Conservation (phyloP, 2,797 vertebrate genomes). For the Liasis olivaceus region DNA sequence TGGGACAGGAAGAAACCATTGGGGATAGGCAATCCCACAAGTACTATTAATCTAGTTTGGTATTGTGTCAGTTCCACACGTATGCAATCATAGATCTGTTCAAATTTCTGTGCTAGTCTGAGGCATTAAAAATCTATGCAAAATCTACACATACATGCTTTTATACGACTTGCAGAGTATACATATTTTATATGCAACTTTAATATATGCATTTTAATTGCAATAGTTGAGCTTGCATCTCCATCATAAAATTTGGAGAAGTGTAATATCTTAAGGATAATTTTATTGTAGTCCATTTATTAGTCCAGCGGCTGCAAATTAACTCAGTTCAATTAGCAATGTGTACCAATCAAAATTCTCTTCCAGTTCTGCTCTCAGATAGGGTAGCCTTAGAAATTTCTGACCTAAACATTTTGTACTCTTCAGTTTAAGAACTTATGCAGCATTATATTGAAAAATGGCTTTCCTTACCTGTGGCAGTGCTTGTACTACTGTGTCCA, state of each 20-base stretch:
- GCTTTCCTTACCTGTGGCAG: slow-evolving; percentile 87
- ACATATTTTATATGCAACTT: not conserved
- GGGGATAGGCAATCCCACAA: no score
- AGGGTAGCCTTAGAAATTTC: not conserved
- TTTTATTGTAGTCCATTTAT: not conserved
- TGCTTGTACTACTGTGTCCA: slow-evolving; percentile 94
- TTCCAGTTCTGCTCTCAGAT: not conserved
- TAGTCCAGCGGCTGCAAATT: not conserved
- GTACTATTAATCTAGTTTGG: not conserved
- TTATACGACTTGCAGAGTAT: not conserved
- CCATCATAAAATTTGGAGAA: not conserved
- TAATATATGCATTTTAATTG: not conserved
- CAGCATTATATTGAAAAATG: slow-evolving; percentile 1
- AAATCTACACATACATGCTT: not conserved
- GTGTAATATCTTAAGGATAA: not conserved
- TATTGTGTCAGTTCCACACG: not conserved
- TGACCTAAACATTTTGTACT: not conserved
- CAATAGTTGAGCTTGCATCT: not conserved
- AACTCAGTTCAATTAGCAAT: not conserved
- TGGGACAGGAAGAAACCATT: no score
- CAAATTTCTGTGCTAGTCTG: not conserved
- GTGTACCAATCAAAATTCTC: not conserved
- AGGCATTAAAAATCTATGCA: not conserved
- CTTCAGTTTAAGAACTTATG: not conserved
- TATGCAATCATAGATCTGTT: no score